Evolutionary conservation across 2,113 vertebrate species (phyloP).

Genomic region (Apodemus speciosus): DNA sequence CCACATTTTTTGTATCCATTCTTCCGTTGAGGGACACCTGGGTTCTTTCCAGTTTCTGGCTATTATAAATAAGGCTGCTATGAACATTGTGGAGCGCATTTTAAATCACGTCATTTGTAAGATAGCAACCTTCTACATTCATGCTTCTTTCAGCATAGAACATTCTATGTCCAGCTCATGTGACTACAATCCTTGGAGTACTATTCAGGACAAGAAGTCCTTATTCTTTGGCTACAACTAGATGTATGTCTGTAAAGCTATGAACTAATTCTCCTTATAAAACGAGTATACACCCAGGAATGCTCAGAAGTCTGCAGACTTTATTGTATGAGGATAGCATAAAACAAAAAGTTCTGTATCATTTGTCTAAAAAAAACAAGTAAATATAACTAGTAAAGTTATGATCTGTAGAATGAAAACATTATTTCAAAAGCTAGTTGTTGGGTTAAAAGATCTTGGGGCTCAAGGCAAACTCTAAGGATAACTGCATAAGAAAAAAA

Average conservation of each 20-base stretch:
- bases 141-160: background rate
- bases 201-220: background rate
- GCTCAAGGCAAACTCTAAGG: background rate
- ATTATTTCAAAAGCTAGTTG: background rate
- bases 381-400: background rate
- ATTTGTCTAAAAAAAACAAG: background rate
- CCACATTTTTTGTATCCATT: too few relatives aligned
- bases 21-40: too few relatives aligned
- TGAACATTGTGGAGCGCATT: too few relatives aligned
- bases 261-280: background rate
- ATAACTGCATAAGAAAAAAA: background rate
- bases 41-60: too few relatives aligned
- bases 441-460: constrained; percentile 1
- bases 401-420: background rate
- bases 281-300: background rate
- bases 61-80: too few relatives aligned
- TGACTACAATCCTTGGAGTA: background rate
- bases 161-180: background rate
- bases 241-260: background rate
- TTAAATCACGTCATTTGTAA: constrained; percentile 43
- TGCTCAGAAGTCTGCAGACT: background rate
- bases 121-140: background rate
- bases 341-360: background rate
- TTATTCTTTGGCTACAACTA: background rate
- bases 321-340: background rate